A percentile compares a stretch with the other conserved stretches of the same genome.
phyloP scores from a whole-genome alignment of 2,888 invertebrate genomes.

The Laothoe populi region DNA sequence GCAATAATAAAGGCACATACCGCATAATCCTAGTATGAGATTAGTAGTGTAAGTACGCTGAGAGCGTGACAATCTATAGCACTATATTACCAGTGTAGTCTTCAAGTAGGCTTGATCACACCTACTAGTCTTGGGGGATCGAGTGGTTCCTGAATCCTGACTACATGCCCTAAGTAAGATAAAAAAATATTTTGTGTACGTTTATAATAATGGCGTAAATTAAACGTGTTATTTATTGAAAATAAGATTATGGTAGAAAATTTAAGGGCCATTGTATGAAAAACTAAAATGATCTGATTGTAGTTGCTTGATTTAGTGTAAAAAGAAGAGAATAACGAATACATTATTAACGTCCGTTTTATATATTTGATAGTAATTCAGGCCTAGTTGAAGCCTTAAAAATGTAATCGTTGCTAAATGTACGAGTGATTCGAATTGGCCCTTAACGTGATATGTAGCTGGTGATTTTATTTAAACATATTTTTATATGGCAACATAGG shows the following conservation, averaged over 20 bases:
- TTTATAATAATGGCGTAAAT: slow-evolving; percentile 18
- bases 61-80: not conserved
- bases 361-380: slow-evolving; percentile 9
- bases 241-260: slow-evolving; percentile 13
- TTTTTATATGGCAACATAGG: not conserved
- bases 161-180: slow-evolving; percentile 53
- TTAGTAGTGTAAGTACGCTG: not conserved
- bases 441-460: slow-evolving; percentile 40
- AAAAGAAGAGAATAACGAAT: slow-evolving; percentile 1
- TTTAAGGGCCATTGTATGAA: slow-evolving; percentile 18
- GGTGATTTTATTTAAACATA: slow-evolving; percentile 33
- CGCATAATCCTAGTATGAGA: no score
- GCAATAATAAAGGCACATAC: no score
- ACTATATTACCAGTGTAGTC: not conserved
- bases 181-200: slow-evolving; percentile 37
- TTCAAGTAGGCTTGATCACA: slow-evolving; percentile 16
- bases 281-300: slow-evolving; percentile 10
- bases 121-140: slow-evolving; percentile 45
- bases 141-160: slow-evolving; percentile 45
- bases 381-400: slow-evolving; percentile 13
- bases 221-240: slow-evolving; percentile 17
- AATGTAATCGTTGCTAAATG: slow-evolving; percentile 8
- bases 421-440: slow-evolving; percentile 20
- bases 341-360: slow-evolving; percentile 18
- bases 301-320: slow-evolving; percentile 5